phyloP scores from a whole-genome alignment of 1,140 invertebrate genomes.

The Drosophila kurseongensis region DNA sequence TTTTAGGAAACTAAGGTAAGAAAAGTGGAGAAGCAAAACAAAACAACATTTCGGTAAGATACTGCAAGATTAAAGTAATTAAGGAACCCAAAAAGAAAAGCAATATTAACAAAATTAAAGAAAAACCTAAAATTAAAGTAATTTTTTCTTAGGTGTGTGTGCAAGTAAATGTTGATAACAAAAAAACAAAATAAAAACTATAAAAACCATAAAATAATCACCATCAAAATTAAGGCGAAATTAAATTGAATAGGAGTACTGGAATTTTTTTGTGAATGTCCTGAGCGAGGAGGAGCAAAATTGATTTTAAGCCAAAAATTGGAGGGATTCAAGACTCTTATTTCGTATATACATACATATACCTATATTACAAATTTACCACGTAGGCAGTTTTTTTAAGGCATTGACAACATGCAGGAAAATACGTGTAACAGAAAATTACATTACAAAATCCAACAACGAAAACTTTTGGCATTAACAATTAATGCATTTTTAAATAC shows the following conservation, averaged over 20 bases:
- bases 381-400: slow-evolving; percentile 53
- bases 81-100: slow-evolving; percentile 55
- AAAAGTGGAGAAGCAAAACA: slow-evolving; percentile 19
- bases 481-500: slow-evolving; percentile 82
- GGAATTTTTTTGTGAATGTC: slow-evolving; percentile 38
- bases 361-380: slow-evolving; percentile 64
- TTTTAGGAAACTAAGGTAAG: slow-evolving; percentile 48
- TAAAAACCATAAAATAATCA: slow-evolving; percentile 29
- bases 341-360: slow-evolving; percentile 71
- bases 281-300: slow-evolving; percentile 12
- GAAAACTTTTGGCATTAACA: slow-evolving; percentile 80
- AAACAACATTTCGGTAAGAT: slow-evolving; percentile 48
- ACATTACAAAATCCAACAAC: slow-evolving; percentile 82
- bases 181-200: slow-evolving; percentile 14
- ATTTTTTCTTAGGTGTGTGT: slow-evolving; percentile 55
- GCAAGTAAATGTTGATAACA: slow-evolving; percentile 39
- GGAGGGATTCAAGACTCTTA: slow-evolving; percentile 81
- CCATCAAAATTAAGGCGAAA: slow-evolving; percentile 45
- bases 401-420: slow-evolving; percentile 73
- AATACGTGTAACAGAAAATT: slow-evolving; percentile 78
- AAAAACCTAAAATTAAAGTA: slow-evolving; percentile 36
- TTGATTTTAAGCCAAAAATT: slow-evolving; percentile 64
- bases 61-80: slow-evolving; percentile 34
- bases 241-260: slow-evolving; percentile 19
- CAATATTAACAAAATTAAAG: slow-evolving; percentile 64